Base-by-base conservation (phyloP, 2,797 vertebrate genomes). In the Pseudotriccus pelzelni region DNA sequence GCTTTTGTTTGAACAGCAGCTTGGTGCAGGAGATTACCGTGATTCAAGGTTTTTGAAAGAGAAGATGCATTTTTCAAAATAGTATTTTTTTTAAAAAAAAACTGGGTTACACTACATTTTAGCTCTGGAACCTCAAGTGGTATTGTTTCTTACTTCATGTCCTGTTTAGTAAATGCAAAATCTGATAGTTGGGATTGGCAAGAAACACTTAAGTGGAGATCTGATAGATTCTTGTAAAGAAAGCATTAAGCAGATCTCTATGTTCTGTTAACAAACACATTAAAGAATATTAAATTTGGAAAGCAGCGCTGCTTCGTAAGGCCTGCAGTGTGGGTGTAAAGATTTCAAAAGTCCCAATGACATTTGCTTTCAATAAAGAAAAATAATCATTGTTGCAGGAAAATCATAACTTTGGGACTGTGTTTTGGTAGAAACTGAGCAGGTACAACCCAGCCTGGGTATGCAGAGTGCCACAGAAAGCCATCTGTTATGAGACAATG, bases 301-400 rank as follows among this genome's bases (percentile, higher is more conserved):
- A 79, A 70, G 28, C 30, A 47, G 34, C 36, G 23, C 59, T 86
- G 30, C 84, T 88, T 90, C 12, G 4, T 93, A 55, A 3, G 13
- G 53, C 55, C 79, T 86, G 23, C n/a, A 16, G n/a, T 58, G 27
- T 84, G 87, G 56, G 14, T 27, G 50, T 34, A 67, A 12, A 49
- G 47, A 82, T 95, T 95, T 84, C 59, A 86, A 90, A 93, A 82
- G 12, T n/a, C 12, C 5, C 18, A 59, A 11, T 56, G 27, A 60
- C 30, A 79, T 87, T 94, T 95, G 59, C 21, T 95, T 95, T 86
- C 84, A 91, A 68, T 91, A 84, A 79, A 69, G 69, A 76, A 91
- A 90, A 93, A 58, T 53, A 88, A 82, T 68, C 5, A 37, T 39
- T 76, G 14, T 13, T 64, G 30, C 63, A 50, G 88, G 56, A 87